Evolutionary conservation across 1,140 invertebrate species (phyloP), one percentile per base, ranked within the genome.

Genomic region (Orussus abietinus): DNA sequence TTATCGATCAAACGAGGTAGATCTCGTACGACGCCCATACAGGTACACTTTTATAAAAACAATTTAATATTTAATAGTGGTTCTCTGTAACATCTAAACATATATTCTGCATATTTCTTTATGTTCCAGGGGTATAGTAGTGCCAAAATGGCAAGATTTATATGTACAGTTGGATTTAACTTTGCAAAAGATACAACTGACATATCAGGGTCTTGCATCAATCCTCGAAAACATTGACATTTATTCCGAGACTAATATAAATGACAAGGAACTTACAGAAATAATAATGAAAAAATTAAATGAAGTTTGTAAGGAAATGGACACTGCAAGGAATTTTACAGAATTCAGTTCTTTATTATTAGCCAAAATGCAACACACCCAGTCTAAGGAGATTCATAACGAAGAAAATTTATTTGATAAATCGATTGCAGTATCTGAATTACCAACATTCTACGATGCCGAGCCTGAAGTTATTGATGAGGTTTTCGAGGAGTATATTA

Each of bases 401-500:
- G 5, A 26, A 20, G 25, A n/a, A 43, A 44, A 37, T 26, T 30
- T 10, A 10, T 20, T 5, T 11, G 11, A 36, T 12, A 14, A 5
- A 9, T 18, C 19, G 11, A 36, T 10, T 4, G 14, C 12, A 21
- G 19, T 18, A 15, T 19, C 15, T 4, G 22, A 62, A 17, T 21
- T 49, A 14, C 36, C 46, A 17, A n/a, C 64, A 25, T 13, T 55
- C 9, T 28, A 49, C 14, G 53, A 73, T 44, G 47, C 50, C 5
- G 55, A 66, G 31, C 51, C 51, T n/a, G 47, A 63, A 47, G 67
- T 72, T 40, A 33, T 67, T n/a, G 71, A 74, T 38, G 71, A 74
- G 46, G 67, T 72, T 3, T 74, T 72, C 38, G 69, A 72, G 45
- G 69, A 69, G 17, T 71, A 71, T 33, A 72, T 74, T 4, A 71